Percentiles rank a stretch among this genome's conserved stretches.
Evolutionary conservation across 2,888 invertebrate genomes (phyloP).

Genomic region (Malacosoma neustria): DNA sequence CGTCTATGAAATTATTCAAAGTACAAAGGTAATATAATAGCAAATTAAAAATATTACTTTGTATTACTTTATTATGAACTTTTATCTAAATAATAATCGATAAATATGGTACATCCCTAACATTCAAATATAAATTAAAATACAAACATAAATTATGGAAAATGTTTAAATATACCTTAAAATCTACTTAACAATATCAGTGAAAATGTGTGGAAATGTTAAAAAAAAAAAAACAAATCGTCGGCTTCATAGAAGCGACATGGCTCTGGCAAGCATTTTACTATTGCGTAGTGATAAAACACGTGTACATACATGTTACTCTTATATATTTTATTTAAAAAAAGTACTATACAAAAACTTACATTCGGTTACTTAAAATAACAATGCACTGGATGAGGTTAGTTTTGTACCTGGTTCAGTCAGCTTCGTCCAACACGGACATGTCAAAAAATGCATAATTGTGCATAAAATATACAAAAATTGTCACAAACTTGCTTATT

Average conservation of each 20-base stretch:
- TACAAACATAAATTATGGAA: constrained; percentile 1
- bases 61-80: too few relatives aligned
- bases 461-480: constrained; percentile 49
- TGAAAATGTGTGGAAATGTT: constrained; percentile 7
- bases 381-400: constrained; percentile 63
- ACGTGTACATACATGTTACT: constrained; percentile 23
- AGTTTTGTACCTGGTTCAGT: constrained; percentile 63
- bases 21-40: too few relatives aligned
- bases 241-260: constrained; percentile 64
- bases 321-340: constrained; percentile 40
- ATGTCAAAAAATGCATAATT: constrained; percentile 53
- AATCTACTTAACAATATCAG: constrained; percentile 13
- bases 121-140: constrained; percentile 8
- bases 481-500: constrained; percentile 40
- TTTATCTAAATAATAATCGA: neutral
- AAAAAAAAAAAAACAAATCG: constrained; percentile 12
- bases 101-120: neutral
- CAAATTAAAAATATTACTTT: too few relatives aligned
- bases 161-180: constrained; percentile 4
- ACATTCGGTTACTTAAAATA: constrained; percentile 47
- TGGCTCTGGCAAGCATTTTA: constrained; percentile 43
- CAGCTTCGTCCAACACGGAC: constrained; percentile 36
- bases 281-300: constrained; percentile 28
- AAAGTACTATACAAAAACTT: constrained; percentile 52
- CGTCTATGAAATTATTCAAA: too few relatives aligned